Conservation (phyloP, 2,797 vertebrate species). For the Phrynocephalus forsythii region DNA sequence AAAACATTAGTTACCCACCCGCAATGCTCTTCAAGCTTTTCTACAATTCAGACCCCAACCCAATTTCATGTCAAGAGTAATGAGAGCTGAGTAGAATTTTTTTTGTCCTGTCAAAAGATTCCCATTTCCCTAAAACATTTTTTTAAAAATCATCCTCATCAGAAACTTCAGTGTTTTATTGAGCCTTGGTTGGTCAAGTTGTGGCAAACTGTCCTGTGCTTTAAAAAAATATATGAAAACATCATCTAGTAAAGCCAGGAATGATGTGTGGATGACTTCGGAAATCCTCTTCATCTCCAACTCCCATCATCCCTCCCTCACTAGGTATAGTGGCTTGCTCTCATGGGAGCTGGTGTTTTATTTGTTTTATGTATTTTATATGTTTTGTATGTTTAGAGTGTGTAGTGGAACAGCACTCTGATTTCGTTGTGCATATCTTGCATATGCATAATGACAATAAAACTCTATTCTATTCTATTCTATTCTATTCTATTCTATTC, state of each 20-base stretch:
- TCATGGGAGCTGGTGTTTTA: too few relatives aligned
- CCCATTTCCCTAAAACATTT: not conserved
- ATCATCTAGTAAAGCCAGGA: not conserved
- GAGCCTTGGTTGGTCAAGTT: too few relatives aligned
- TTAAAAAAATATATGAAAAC: not conserved
- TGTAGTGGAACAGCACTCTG: too few relatives aligned
- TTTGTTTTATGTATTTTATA: too few relatives aligned
- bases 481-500: too few relatives aligned
- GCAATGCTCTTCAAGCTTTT: not conserved
- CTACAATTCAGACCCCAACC: not conserved
- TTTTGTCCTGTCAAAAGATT: not conserved
- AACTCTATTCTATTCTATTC: too few relatives aligned
- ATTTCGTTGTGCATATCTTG: too few relatives aligned
- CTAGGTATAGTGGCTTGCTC: not conserved
- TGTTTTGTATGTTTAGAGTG: too few relatives aligned
- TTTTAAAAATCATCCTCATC: not conserved
- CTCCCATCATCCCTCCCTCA: not conserved
- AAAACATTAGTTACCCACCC: not conserved
- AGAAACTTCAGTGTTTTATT: not conserved
- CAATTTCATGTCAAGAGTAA: not conserved
- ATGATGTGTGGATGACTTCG: not conserved
- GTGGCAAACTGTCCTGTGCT: not conserved
- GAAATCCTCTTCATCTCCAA: not conserved
- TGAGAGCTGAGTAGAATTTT: not conserved
- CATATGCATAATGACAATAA: too few relatives aligned